phyloP scores from a whole-genome alignment of 2,888 invertebrate species.

The Urechis unicinctus region DNA sequence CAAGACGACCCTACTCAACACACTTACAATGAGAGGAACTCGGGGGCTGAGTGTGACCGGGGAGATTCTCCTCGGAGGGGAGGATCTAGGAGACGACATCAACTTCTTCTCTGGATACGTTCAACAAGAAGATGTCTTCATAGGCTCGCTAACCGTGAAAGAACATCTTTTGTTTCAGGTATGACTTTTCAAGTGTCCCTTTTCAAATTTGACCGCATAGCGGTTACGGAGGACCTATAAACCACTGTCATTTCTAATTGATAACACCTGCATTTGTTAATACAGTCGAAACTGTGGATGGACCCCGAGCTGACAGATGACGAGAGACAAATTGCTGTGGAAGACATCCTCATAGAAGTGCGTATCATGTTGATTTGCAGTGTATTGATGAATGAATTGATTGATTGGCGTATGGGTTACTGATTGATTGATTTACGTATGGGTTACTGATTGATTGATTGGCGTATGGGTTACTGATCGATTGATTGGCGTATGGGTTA shows the following conservation, averaged over 20 bases:
- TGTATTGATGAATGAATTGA: no score
- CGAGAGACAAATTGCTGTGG: slow-evolving; percentile 30
- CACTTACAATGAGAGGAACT: slow-evolving; percentile 72
- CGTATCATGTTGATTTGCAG: not conserved
- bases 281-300: slow-evolving; percentile 15
- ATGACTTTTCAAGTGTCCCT: no score
- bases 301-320: slow-evolving; percentile 16
- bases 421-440: no score
- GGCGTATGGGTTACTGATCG: no score
- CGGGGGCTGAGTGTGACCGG: slow-evolving; percentile 39
- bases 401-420: no score
- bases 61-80: slow-evolving; percentile 56
- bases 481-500: no score
- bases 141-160: slow-evolving; percentile 78
- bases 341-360: slow-evolving; percentile 42
- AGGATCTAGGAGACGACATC: slow-evolving; percentile 36
- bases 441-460: no score
- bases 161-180: slow-evolving; percentile 90
- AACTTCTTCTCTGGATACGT: slow-evolving; percentile 71
- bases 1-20: slow-evolving; percentile 87
- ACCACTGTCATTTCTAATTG: not conserved
- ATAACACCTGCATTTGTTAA: not conserved
- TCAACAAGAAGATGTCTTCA: slow-evolving; percentile 88
- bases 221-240: not conserved
- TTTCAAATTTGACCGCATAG: no score